phyloP scores from a whole-genome alignment of 92 coral and sea anemone genomes.

The Palythoa grandis region DNA sequence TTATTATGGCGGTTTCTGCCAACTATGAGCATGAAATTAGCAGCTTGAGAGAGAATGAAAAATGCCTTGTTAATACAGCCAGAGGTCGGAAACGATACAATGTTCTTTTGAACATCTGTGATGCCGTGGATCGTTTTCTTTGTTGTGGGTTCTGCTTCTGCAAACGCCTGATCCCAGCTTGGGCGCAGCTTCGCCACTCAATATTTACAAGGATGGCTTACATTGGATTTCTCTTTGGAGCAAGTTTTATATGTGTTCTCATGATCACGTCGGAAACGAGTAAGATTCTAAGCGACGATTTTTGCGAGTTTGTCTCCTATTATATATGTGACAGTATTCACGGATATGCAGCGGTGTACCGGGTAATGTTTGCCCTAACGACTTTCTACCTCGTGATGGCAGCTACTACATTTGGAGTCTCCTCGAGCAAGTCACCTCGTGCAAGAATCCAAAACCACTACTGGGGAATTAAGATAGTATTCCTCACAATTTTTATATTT shows the following conservation, averaged over 20 bases:
- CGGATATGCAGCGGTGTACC: conserved; percentile 90
- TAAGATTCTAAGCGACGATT: conserved; percentile 62
- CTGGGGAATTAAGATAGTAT: conserved; percentile 82
- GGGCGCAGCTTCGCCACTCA: conserved; percentile 73
- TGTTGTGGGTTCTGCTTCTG: conserved; percentile 81
- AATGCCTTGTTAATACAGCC: conserved; percentile 1
- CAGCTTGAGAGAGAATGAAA: conserved; percentile 3
- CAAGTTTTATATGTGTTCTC: conserved; percentile 73
- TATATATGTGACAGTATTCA: conserved; percentile 81
- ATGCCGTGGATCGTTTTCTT: conserved; percentile 63
- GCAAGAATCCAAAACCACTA: conserved; percentile 81
- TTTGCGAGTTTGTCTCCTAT: conserved; percentile 82
- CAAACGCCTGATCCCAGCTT: conserved; percentile 57
- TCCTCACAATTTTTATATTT: conserved; percentile 66
- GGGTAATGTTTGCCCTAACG: conserved; percentile 81
- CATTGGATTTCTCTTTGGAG: conserved; percentile 77
- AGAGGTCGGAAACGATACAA: conserved; percentile 23
- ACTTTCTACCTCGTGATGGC: conserved; percentile 74
- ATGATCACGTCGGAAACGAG: conserved; percentile 85
- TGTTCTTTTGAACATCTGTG: conserved; percentile 49
- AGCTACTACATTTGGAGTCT: conserved; percentile 66
- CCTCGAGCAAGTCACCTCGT: conserved; percentile 70
- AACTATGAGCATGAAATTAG: conserved; percentile 26
- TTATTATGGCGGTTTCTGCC: conserved; percentile 11
- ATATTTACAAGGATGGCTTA: conserved; percentile 82